Evolutionary conservation across 2,888 invertebrate species (phyloP).

Genomic region (Stenoptilia bipunctidactyla): DNA sequence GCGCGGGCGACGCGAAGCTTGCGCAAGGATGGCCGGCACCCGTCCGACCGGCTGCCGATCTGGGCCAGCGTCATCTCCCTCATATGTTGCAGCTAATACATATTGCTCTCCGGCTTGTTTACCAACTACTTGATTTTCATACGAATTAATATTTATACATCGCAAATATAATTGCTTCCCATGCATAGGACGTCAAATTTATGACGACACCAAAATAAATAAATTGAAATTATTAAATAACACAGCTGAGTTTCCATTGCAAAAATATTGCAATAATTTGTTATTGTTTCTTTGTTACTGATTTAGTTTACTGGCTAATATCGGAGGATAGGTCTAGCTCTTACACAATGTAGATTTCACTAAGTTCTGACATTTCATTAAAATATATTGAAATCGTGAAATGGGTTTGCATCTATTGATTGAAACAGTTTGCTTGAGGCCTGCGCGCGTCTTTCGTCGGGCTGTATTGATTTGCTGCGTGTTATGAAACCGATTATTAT

Average conservation of each 20-base stretch:
- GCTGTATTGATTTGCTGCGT: conserved; percentile 50
- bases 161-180: too few relatives aligned
- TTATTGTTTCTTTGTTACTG: conserved; percentile 2
- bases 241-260: neutral
- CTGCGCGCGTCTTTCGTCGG: conserved; percentile 16
- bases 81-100: conserved; percentile 63
- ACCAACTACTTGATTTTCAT: conserved; percentile 12
- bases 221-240: neutral
- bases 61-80: conserved; percentile 65
- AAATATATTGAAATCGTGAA: conserved; percentile 69
- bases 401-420: conserved; percentile 62
- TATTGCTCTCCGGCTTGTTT: conserved; percentile 42
- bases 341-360: conserved; percentile 57
- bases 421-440: conserved; percentile 31
- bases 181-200: too few relatives aligned
- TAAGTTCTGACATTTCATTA: conserved; percentile 67
- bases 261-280: conserved; percentile 1
- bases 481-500: conserved; percentile 38
- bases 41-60: conserved; percentile 60
- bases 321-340: conserved; percentile 10
- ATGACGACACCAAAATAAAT: too few relatives aligned
- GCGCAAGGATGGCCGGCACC: conserved; percentile 61
- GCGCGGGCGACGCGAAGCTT: conserved; percentile 32
- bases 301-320: conserved; percentile 8
- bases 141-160: too few relatives aligned